Conservation (phyloP, 2,797 vertebrate species). For the Tapirus indicus region DNA sequence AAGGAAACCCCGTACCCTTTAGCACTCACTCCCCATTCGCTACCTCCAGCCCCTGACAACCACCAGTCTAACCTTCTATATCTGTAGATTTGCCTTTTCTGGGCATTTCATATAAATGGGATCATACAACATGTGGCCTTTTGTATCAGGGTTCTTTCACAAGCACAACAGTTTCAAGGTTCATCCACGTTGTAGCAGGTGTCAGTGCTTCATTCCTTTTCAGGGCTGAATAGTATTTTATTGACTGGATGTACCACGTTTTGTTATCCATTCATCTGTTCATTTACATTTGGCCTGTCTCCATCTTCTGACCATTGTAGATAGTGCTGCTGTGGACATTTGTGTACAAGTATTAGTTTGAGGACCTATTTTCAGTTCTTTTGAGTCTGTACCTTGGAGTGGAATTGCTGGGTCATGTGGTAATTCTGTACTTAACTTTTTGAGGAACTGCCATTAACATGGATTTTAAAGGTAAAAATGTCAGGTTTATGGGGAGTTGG, state of each 20-base stretch:
- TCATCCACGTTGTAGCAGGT: accelerated
- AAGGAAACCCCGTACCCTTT: background rate
- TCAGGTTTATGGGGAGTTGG: background rate
- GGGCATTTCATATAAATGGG: background rate
- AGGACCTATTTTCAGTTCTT: background rate
- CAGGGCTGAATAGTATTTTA: background rate
- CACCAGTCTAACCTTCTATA: background rate
- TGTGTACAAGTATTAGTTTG: background rate
- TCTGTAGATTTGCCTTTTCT: background rate
- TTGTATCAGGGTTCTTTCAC: too few species aligned
- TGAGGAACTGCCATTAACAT: background rate
- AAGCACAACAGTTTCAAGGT: background rate
- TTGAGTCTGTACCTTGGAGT: background rate
- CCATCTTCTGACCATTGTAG: background rate
- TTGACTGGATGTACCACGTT: accelerated
- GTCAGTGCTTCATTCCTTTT: background rate
- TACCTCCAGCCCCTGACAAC: too few species aligned
- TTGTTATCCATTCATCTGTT: background rate
- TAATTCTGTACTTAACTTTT: background rate
- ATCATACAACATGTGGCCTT: background rate
- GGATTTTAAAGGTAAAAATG: background rate
- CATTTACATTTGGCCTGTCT: background rate
- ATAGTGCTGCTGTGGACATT: background rate
- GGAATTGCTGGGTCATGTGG: background rate
- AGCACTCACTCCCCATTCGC: background rate